phyloP scores from a whole-genome alignment of 1,140 invertebrate species.

The Drosophila ercepeae region DNA sequence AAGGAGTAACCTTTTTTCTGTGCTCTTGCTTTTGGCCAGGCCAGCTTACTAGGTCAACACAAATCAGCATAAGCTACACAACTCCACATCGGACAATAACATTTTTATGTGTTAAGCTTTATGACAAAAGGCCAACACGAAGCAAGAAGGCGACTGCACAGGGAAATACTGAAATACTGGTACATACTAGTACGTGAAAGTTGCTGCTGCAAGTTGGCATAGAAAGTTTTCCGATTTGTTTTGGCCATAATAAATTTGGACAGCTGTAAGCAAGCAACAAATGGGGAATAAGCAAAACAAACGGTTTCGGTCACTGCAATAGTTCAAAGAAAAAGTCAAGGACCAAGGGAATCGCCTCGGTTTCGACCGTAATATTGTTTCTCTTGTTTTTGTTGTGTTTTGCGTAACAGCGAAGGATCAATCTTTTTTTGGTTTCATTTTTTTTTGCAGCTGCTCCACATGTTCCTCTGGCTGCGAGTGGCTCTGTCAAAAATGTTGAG shows the following conservation, averaged over 20 bases:
- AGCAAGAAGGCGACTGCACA: conserved; percentile 21
- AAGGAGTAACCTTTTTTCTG: neutral
- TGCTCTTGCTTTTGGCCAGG: conserved; percentile 20
- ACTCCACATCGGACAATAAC: conserved; percentile 78
- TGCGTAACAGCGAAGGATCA: conserved; percentile 50
- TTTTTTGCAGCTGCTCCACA: conserved; percentile 51
- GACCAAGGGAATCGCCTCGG: conserved; percentile 49
- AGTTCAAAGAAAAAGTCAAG: conserved; percentile 54
- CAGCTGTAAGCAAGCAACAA: conserved; percentile 73
- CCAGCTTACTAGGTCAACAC: conserved; percentile 66
- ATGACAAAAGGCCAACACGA: conserved; percentile 71
- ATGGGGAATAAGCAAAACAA: conserved; percentile 77
- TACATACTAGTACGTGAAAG: conserved; percentile 49
- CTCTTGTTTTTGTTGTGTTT: conserved; percentile 8
- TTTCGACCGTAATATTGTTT: conserved; percentile 18
- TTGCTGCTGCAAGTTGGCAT: conserved; percentile 51
- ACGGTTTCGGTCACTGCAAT: conserved; percentile 57
- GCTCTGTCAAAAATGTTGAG: conserved; percentile 69
- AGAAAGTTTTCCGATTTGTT: conserved; percentile 59
- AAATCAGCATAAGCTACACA: conserved; percentile 79
- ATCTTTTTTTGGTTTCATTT: conserved; percentile 42
- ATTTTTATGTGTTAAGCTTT: conserved; percentile 82
- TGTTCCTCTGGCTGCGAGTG: conserved; percentile 31
- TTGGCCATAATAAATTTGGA: conserved; percentile 71
- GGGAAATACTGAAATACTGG: too few species aligned